phyloP scores from a whole-genome alignment of 2,888 invertebrate species.

The Euzophera pinguis region DNA sequence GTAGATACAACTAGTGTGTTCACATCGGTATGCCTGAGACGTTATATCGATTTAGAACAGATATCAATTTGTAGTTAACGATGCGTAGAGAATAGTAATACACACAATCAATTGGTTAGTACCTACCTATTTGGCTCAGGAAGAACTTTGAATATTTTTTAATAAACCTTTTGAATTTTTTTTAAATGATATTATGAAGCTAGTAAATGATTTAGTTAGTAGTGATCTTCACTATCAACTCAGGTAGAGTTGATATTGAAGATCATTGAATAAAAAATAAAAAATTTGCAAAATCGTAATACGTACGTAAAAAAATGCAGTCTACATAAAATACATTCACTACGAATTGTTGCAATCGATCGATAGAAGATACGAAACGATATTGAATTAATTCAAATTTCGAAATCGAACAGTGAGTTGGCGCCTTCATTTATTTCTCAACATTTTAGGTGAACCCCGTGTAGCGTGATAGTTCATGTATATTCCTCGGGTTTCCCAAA shows the following conservation, averaged over 20 bases:
- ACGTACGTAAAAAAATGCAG: too few species aligned
- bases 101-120: neutral
- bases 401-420: neutral
- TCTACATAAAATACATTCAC: too few species aligned
- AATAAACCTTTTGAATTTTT: too few species aligned
- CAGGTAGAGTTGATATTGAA: too few species aligned
- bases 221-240: too few species aligned
- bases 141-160: neutral
- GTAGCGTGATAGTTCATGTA: conserved; percentile 5
- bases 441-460: neutral
- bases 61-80: conserved; percentile 71
- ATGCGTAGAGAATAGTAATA: conserved; percentile 48
- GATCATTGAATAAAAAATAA: too few species aligned
- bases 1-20: conserved; percentile 41
- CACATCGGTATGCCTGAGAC: conserved; percentile 56
- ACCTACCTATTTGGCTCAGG: neutral
- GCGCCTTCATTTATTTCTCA: neutral
- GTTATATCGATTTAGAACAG: conserved; percentile 63
- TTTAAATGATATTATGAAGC: too few species aligned
- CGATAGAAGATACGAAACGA: neutral
- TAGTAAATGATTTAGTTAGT: too few species aligned
- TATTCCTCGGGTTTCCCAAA: neutral
- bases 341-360: too few species aligned
- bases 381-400: neutral
- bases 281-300: too few species aligned